Evolutionary conservation across 2,113 vertebrate genomes (phyloP).

Genomic region (Scytalopus superciliaris): DNA sequence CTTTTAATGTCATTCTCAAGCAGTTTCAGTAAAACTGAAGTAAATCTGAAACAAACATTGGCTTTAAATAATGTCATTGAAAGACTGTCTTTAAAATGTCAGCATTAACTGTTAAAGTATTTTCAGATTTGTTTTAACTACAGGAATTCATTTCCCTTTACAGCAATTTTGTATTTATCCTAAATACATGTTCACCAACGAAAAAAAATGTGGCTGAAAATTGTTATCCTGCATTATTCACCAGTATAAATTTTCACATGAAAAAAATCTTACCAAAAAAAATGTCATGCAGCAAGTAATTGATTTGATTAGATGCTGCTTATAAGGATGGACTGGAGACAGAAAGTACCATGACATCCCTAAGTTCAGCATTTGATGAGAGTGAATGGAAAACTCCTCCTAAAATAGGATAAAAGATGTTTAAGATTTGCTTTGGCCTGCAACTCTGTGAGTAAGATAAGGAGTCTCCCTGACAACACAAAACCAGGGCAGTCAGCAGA

Average conservation of each 20-base stretch:
- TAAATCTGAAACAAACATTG: slow-evolving; percentile 1
- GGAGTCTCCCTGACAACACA: background rate
- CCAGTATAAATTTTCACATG: slow-evolving; percentile 28
- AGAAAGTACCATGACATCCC: background rate
- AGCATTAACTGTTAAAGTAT: background rate
- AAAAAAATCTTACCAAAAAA: slow-evolving; percentile 2
- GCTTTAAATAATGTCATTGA: background rate
- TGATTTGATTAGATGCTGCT: background rate
- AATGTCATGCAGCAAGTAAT: background rate
- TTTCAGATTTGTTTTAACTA: background rate
- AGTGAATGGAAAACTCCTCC: background rate
- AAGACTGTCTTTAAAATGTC: slow-evolving; percentile 12
- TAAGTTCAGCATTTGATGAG: background rate
- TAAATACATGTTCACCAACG: background rate
- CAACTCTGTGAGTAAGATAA: background rate
- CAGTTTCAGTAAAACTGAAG: background rate
- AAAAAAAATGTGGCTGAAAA: slow-evolving; percentile 9
- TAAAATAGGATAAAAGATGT: background rate
- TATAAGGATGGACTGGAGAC: background rate
- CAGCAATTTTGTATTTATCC: slow-evolving; percentile 15
- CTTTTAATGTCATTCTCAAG: background rate
- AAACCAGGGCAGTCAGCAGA: background rate
- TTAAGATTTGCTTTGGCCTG: background rate
- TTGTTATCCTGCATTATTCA: background rate
- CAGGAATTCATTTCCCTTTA: background rate